Evolutionary conservation across 2,888 invertebrate genomes (phyloP), one percentile per base, ranked within the genome.

Genomic region (Andrena bucephala): DNA sequence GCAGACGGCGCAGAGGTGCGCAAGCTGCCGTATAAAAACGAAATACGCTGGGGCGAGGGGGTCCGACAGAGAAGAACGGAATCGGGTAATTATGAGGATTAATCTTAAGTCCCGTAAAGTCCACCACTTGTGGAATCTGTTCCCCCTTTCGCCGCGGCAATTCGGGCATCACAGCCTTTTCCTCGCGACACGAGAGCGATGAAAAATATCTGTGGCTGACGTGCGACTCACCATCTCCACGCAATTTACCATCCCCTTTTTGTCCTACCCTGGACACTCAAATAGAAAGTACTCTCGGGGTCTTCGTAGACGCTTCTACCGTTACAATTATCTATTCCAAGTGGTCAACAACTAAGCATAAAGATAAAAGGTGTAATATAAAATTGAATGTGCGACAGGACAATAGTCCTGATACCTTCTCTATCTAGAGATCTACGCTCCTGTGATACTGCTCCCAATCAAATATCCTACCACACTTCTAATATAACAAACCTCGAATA

Each of bases 71-170:
- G 85, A 85, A 88, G 85, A 87, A 85, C 69, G 87, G 87, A 87
- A 91, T 91, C 89, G 89, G 89, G 92, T 93, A 93, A 94, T 94
- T 93, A 93, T 91, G 92, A 90, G 93, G 93, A 94, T 94, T 93
- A 94, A 93, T 93, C 91, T 92, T 93, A 93, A 93, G 91, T 92
- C 93, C 92, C 91, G 92, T 92, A 93, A 94, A 93, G 93, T 92
- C 93, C 93, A 89, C 93, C 94, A 93, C 93, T 94, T 93, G 93
- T 94, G 87, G 93, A 93, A 91, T 87, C 88, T 84, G 81, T 76
- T 85, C 57, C 77, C 81, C 84, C 63, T 77, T 81, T 75, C 71
- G 16, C 52, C 65, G 42, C 29, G 29, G 59, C 67, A 54, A 62
- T 63, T 63, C 66, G 50, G 70, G 70, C 59, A 65, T 42, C 42